phyloP scores from a whole-genome alignment of 1,140 invertebrate species.

The Luehdorfia chinensis region DNA sequence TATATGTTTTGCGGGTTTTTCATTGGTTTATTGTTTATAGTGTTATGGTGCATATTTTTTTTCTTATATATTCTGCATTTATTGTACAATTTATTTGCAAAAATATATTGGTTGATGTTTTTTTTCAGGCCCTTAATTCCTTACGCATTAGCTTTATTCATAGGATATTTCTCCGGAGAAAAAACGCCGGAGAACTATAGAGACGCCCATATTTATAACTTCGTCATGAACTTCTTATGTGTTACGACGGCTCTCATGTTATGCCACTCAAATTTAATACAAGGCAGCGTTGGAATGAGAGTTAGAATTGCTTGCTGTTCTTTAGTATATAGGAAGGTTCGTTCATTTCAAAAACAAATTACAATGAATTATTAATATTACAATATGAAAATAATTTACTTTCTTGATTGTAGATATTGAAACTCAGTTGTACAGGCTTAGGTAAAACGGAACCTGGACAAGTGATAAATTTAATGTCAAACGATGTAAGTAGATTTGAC shows the following conservation, averaged over 20 bases:
- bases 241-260: conserved; percentile 79
- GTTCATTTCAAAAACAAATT: conserved; percentile 17
- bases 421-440: conserved; percentile 79
- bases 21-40: conserved; percentile 52
- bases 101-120: conserved; percentile 16
- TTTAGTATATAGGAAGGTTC: conserved; percentile 75
- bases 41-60: conserved; percentile 56
- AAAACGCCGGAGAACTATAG: conserved; percentile 61
- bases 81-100: background rate
- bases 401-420: conserved; percentile 75
- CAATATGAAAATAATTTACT: background rate
- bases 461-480: conserved; percentile 92
- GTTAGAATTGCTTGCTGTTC: conserved; percentile 77
- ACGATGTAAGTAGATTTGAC: conserved; percentile 85
- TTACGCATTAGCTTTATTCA: conserved; percentile 80
- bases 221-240: conserved; percentile 77
- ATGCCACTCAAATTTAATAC: conserved; percentile 84
- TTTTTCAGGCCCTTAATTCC: conserved; percentile 78
- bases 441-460: conserved; percentile 88
- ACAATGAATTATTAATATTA: background rate
- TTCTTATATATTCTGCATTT: too few relatives aligned
- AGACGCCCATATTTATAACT: conserved; percentile 78
- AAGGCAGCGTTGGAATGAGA: conserved; percentile 79
- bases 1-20: conserved; percentile 62
- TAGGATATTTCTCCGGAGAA: conserved; percentile 80